These are phyloP conservation scores for Lymantria dispar DNA, from an alignment of 2,888 invertebrate species.

Conservation along the genomic window DNA sequence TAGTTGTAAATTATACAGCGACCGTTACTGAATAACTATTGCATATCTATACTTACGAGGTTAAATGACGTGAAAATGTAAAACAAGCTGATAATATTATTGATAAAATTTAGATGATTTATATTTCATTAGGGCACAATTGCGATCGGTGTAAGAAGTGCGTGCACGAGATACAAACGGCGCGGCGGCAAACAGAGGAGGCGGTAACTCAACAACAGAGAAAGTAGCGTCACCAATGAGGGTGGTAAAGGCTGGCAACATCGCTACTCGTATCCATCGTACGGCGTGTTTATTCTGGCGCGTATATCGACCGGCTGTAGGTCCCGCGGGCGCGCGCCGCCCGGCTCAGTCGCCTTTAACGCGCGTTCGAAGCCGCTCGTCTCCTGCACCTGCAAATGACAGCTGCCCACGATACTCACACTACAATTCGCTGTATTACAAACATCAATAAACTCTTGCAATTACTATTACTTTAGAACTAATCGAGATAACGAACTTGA, in stretches of 20 bases:
- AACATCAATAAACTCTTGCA: conserved; percentile 42
- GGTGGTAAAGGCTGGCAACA: conserved; percentile 53
- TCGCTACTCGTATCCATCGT: conserved; percentile 56
- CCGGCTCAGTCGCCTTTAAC: conserved; percentile 59
- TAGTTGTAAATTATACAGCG: conserved; percentile 59
- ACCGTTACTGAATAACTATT: conserved; percentile 38
- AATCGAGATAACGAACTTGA: conserved; percentile 19
- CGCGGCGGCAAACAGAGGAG: conserved; percentile 50
- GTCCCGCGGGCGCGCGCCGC: conserved; percentile 61
- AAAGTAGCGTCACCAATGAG: conserved; percentile 12
- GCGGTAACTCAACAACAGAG: conserved; percentile 59
- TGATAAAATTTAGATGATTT: conserved; percentile 13
- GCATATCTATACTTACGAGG: conserved; percentile 19
- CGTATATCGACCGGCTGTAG: conserved; percentile 75
- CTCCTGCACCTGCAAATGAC: conserved; percentile 52
- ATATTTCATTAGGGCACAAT: conserved; percentile 27
- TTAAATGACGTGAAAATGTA: background rate
- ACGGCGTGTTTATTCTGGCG: conserved; percentile 79
- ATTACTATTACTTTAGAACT: conserved; percentile 24
- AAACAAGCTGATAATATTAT: background rate
- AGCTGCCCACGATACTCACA: conserved; percentile 57
- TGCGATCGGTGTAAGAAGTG: conserved; percentile 31
- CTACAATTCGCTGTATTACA: conserved; percentile 46
- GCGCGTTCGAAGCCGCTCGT: conserved; percentile 50
- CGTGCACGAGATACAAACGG: conserved; percentile 44